Evolutionary conservation across 2,888 invertebrate species (phyloP).

Genomic region (Cactoblastis cactorum): DNA sequence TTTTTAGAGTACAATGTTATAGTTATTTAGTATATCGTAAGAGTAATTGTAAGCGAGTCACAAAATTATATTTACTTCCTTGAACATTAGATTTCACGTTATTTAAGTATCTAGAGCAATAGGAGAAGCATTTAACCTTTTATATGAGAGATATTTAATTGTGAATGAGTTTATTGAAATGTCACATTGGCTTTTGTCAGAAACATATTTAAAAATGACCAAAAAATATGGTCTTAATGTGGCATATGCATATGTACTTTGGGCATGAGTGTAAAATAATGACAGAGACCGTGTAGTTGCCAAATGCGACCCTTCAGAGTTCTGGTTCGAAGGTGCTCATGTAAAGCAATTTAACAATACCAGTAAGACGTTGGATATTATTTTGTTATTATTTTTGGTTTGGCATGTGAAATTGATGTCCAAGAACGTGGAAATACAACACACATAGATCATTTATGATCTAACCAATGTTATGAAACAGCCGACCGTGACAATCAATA

Average conservation of each 20-base stretch:
- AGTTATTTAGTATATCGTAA: slow-evolving; percentile 76
- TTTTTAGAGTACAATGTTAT: slow-evolving; percentile 80
- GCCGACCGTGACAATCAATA: slow-evolving; percentile 18
- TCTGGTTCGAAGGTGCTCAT: too few species aligned
- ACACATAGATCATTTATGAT: too few species aligned
- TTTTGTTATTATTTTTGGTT: background rate
- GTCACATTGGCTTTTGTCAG: slow-evolving; percentile 14
- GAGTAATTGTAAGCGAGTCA: slow-evolving; percentile 72
- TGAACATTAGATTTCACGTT: slow-evolving; percentile 67
- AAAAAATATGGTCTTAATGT: too few species aligned
- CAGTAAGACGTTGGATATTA: background rate
- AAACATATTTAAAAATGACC: too few species aligned
- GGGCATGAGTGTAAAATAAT: background rate
- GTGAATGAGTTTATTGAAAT: slow-evolving; percentile 49
- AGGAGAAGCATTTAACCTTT: slow-evolving; percentile 74
- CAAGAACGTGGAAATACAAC: too few species aligned
- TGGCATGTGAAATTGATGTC: too few species aligned
- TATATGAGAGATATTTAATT: slow-evolving; percentile 58
- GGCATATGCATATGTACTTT: too few species aligned
- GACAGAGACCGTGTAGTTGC: too few species aligned
- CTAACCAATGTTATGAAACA: background rate
- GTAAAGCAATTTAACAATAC: too few species aligned
- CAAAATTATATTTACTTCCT: slow-evolving; percentile 77
- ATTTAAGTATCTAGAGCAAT: slow-evolving; percentile 70
- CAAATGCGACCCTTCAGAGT: too few species aligned